Evolutionary conservation across 2,113 vertebrate species (phyloP), one percentile per base, ranked within the genome.

Genomic region (Dendropsophus ebraccatus): DNA sequence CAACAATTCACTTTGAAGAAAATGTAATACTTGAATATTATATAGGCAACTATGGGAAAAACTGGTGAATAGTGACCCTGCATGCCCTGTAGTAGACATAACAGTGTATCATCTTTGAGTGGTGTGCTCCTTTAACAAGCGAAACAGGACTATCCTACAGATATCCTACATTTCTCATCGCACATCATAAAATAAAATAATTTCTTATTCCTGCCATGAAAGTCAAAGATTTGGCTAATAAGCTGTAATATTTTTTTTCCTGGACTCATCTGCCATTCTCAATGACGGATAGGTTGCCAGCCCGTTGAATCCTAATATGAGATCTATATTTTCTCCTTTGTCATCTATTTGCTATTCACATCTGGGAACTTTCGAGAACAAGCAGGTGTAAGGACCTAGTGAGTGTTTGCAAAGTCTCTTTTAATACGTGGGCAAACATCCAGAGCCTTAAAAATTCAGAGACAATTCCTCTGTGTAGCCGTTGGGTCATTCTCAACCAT

Each of bases 361-460:
- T 45, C 62, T 86, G 77, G 77, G 84, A 81, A 73, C 37, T 80
- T 41, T 56, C 4, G 30, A 69, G 30, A 37, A 45, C 56, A 19
- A 74, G 78, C 85, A 87, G 85, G 85, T 87, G 85, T 58, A 87
- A 81, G 78, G 41, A 74, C 52, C 77, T 19, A n/a, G 52, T 10
- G 28, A 87, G 60, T 74, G 54, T 87, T 81, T 84, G 69, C 58
- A 80, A 80, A 87, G 85, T 60, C 77, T 25, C 30, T 58, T 81
- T 87, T 87, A 81, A 81, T 84, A 84, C 58, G 50, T 19, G 37
- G 83, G 83, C 83, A 84, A 84, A 84, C 73, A 84, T 84, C 56
- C 83, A 84, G 83, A 35, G 73, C 83, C 58, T 73, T 49, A 81
- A 70, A 82, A 83, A 72, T 49, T 60, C 12, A 5, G 73, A 81